A percentile compares a stretch with the other conserved stretches of the same genome.
Conservation (phyloP, 2,113 vertebrate genomes). For the Sinocyclocheilus anophthalmus region DNA sequence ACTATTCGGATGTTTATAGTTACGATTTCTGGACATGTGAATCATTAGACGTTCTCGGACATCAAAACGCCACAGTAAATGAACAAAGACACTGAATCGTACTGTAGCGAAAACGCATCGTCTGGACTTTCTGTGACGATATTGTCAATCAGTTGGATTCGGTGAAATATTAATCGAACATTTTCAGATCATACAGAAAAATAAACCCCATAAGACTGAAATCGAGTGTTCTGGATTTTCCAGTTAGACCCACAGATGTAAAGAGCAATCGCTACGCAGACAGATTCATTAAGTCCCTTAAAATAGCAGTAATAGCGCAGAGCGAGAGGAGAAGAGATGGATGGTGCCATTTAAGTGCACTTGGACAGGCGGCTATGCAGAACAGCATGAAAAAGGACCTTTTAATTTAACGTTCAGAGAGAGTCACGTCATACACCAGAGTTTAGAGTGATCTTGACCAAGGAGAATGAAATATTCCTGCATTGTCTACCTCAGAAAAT, state of each 20-base stretch:
- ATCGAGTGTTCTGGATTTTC: no score
- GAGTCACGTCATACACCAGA: conserved; percentile 67
- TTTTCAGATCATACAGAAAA: conserved; percentile 1
- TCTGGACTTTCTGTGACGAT: conserved; percentile 5
- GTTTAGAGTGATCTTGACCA: conserved; percentile 67
- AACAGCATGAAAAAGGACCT: conserved; percentile 30
- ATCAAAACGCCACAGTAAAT: neutral
- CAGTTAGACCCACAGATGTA: neutral
- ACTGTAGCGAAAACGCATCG: neutral
- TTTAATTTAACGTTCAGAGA: conserved; percentile 54
- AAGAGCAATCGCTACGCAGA: neutral
- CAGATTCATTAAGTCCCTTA: neutral
- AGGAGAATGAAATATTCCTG: conserved; percentile 76
- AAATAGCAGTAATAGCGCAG: neutral
- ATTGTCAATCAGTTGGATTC: neutral
- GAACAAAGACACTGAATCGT: neutral
- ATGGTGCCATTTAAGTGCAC: neutral
- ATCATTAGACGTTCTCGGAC: neutral
- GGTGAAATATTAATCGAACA: neutral
- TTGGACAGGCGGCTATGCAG: conserved; percentile 12
- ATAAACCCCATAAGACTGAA: neutral
- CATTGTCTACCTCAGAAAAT: conserved; percentile 85
- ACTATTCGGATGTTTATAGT: neutral
- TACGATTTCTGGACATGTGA: neutral
- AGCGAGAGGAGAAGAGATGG: neutral